Conservation (phyloP, 1,140 invertebrate genomes). For the Rhyacophila brunnea region DNA sequence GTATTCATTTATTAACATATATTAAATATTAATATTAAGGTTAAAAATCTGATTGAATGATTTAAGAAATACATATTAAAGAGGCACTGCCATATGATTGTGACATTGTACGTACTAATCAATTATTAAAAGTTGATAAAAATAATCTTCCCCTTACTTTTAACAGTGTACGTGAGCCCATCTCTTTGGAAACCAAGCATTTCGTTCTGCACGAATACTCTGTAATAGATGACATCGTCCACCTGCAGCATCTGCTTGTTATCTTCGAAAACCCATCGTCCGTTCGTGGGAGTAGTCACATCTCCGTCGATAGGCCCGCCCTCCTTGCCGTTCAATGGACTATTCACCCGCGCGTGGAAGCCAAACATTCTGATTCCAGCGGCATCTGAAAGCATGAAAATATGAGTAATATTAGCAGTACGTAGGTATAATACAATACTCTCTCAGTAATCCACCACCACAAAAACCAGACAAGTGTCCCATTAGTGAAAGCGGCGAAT, state of each 20-base stretch:
- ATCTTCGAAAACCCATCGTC: constrained; percentile 37
- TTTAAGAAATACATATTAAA: background rate
- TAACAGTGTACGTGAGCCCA: constrained; percentile 35
- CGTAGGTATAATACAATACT: too few relatives aligned
- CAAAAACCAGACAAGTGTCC: too few relatives aligned
- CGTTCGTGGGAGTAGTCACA: constrained; percentile 26
- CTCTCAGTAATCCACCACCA: too few relatives aligned
- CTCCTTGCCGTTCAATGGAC: constrained; percentile 31
- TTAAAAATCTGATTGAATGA: background rate
- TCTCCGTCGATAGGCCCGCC: constrained; percentile 37
- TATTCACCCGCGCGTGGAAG: constrained; percentile 40
- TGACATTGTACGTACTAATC: background rate
- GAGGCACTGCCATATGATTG: background rate
- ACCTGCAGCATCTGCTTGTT: constrained; percentile 31
- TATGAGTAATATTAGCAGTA: too few relatives aligned
- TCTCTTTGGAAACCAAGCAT: constrained; percentile 38
- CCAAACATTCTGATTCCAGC: constrained; percentile 38
- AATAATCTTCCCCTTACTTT: constrained; percentile 26
- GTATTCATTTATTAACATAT: too few relatives aligned
- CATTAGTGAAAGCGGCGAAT: too few relatives aligned
- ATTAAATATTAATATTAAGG: too few relatives aligned
- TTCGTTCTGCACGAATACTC: constrained; percentile 40
- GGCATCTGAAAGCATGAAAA: constrained; percentile 39
- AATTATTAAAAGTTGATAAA: background rate
- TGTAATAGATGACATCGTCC: constrained; percentile 39